Conservation (phyloP, 2,888 invertebrate genomes). For the Rhogogaster chlorosoma region DNA sequence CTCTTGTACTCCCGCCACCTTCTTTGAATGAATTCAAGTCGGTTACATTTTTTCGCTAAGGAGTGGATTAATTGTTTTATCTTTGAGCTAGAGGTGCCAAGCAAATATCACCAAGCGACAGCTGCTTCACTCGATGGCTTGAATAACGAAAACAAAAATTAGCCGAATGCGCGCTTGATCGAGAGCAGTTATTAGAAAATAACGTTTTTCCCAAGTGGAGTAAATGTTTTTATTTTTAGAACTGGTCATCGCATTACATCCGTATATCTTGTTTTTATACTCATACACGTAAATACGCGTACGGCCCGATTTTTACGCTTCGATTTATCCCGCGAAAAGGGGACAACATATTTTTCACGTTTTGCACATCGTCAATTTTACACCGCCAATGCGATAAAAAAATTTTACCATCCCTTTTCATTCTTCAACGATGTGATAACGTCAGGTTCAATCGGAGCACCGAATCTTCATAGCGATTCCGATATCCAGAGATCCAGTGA, state of each 20-base stretch:
- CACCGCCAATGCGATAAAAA: background rate
- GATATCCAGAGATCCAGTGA: background rate
- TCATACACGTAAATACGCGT: background rate
- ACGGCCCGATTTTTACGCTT: background rate
- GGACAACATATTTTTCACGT: constrained; percentile 14
- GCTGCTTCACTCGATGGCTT: background rate
- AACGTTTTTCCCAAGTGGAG: constrained; percentile 11
- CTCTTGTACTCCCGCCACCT: background rate
- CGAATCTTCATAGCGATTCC: background rate
- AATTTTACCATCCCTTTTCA: background rate
- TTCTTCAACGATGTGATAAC: background rate
- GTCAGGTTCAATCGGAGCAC: background rate
- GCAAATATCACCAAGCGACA: background rate
- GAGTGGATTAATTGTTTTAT: background rate
- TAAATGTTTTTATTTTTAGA: background rate
- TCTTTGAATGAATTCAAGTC: background rate
- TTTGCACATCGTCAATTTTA: constrained; percentile 12
- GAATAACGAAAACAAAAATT: background rate
- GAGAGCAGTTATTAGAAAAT: background rate
- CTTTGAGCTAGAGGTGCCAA: background rate
- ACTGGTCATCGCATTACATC: constrained; percentile 6
- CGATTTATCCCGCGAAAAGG: constrained; percentile 5
- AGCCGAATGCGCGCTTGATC: background rate
- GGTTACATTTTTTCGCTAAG: background rate
- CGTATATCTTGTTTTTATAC: background rate